Conservation (phyloP, 1,140 invertebrate species). For the Helicoverpa armigera region DNA sequence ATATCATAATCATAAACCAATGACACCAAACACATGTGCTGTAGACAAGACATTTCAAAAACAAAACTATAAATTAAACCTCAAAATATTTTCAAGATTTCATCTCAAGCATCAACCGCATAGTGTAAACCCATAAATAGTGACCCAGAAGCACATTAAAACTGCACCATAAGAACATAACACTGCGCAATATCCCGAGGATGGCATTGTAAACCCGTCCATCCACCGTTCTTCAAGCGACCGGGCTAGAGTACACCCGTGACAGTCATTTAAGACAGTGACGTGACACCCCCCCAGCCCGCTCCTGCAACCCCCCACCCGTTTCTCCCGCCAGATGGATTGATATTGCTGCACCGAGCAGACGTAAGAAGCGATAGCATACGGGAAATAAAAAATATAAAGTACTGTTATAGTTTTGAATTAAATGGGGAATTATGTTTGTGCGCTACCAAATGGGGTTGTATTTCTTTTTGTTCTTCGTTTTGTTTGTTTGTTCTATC, state of each 20-base stretch:
- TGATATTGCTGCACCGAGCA: conserved; percentile 82
- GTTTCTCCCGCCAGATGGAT: conserved; percentile 80
- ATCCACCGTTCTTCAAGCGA: conserved; percentile 71
- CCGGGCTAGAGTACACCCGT: conserved; percentile 78
- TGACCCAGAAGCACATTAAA: conserved; percentile 17
- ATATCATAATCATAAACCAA: too few relatives aligned
- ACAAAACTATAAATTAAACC: too few relatives aligned
- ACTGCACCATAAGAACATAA: conserved; percentile 64
- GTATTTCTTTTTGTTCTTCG: conserved; percentile 24
- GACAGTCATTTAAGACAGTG: conserved; percentile 86
- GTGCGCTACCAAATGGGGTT: conserved; percentile 8
- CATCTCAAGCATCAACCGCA: background rate
- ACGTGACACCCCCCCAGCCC: conserved; percentile 65
- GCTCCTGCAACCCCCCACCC: conserved; percentile 46
- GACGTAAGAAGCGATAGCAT: conserved; percentile 83
- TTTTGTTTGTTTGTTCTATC: conserved; percentile 3
- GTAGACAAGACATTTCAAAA: too few relatives aligned
- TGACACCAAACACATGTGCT: too few relatives aligned
- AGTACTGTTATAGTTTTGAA: conserved; percentile 47
- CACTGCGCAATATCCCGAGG: conserved; percentile 76
- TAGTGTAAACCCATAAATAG: background rate
- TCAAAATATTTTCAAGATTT: too few relatives aligned
- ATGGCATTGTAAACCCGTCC: conserved; percentile 69
- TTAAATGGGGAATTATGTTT: conserved; percentile 42
- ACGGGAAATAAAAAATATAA: conserved; percentile 68